Percentiles rank a stretch among this genome's conserved stretches.
Evolutionary conservation across 1,140 invertebrate species (phyloP).

Genomic region (Cryptotermes secundus): DNA sequence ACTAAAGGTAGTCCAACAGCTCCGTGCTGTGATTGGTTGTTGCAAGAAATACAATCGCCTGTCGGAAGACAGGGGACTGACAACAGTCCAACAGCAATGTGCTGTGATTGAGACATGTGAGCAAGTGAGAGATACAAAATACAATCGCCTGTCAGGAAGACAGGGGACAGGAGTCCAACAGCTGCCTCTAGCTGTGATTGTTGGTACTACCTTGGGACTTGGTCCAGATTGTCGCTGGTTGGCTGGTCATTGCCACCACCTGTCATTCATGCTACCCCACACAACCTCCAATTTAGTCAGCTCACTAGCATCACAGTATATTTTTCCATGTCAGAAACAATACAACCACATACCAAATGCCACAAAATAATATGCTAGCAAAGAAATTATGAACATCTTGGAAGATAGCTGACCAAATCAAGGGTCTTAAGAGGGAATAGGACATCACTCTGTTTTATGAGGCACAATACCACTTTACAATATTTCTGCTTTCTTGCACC

Average conservation of each 20-base stretch:
- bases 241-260: constrained; percentile 17
- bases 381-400: neutral
- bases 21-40: constrained; percentile 27
- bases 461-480: neutral
- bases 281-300: neutral
- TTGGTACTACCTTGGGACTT: constrained; percentile 31
- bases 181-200: constrained; percentile 31
- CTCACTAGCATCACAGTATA: neutral
- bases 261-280: neutral
- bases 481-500: too few relatives aligned
- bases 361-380: neutral
- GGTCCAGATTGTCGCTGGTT: neutral
- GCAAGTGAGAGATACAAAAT: constrained; percentile 18
- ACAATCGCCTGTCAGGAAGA: constrained; percentile 30
- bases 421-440: constrained; percentile 8
- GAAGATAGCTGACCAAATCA: neutral
- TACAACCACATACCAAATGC: constrained; percentile 2
- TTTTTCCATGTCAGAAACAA: constrained; percentile 14
- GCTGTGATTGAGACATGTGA: constrained; percentile 25
- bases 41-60: constrained; percentile 24
- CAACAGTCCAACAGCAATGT: constrained; percentile 31
- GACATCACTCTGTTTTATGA: neutral
- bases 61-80: constrained; percentile 19
- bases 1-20: constrained; percentile 1
- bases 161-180: constrained; percentile 28